phyloP scores from a whole-genome alignment of 1,140 invertebrate species.

The Zaprionus tsacasi region DNA sequence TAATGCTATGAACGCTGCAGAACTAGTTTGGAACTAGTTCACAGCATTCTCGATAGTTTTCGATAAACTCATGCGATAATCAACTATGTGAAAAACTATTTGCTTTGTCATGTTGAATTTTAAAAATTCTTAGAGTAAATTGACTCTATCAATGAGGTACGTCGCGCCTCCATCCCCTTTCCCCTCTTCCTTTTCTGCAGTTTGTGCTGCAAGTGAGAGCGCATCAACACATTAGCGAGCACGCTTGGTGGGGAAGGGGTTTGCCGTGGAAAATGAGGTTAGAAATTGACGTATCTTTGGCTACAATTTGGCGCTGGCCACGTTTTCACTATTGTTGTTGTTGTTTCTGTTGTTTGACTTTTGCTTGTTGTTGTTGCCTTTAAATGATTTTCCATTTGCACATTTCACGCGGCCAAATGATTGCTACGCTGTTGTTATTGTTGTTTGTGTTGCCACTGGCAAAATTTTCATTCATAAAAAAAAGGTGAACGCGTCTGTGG shows the following conservation, averaged over 20 bases:
- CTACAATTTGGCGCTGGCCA: conserved; percentile 36
- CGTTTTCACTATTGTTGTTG: conserved; percentile 12
- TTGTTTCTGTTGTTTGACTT: conserved; percentile 14
- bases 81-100: neutral
- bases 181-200: neutral
- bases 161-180: too few species aligned
- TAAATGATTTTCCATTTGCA: conserved; percentile 80
- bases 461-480: conserved; percentile 76
- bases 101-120: neutral
- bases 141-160: neutral
- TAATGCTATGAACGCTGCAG: neutral
- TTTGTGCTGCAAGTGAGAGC: conserved; percentile 15
- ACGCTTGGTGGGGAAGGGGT: neutral
- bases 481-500: conserved; percentile 65
- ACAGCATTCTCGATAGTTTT: neutral
- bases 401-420: conserved; percentile 65
- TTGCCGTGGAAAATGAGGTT: neutral
- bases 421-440: conserved; percentile 40
- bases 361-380: conserved; percentile 44
- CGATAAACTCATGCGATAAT: neutral
- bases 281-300: conserved; percentile 44
- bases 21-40: neutral
- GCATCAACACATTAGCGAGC: conserved; percentile 10
- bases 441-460: conserved; percentile 56
- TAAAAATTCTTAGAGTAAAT: conserved; percentile 13